Evolutionary conservation across 2,113 vertebrate species (phyloP), one percentile per base, ranked within the genome.

Genomic region (Tragelaphus imberbis): DNA sequence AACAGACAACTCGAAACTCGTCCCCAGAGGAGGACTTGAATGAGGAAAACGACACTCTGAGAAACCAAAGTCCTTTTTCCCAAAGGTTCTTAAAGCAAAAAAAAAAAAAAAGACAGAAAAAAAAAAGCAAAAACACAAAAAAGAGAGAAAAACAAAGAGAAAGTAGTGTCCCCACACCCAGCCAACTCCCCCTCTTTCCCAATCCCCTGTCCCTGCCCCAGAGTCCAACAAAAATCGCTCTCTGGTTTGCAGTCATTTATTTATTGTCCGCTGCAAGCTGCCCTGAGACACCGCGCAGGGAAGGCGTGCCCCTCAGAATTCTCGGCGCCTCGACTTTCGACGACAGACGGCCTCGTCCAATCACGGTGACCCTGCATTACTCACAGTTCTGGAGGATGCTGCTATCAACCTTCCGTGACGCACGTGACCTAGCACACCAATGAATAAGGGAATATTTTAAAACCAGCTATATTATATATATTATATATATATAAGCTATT

Each of bases 401-500:
- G 99, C 99, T 99, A 99, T 97, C 95, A 98, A 98, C 99, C 98
- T 99, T 98, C 98, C 98, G 96, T 98, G 98, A 99, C 98, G 98
- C 99, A 98, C 98, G 98, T 99, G 98, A 99, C 98, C 99, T 99
- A 98, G 98, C 99, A 99, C 99, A 99, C 98, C 99, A 99, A 99
- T 99, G 98, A 99, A 99, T 99, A 99, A 99, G 99, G 99, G 99
- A 99, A 99, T 99, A 99, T 98, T 99, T 99, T 99, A 99, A 99
- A 99, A 98, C 98, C 98, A 99, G 99, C 99, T 99, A 98, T 99
- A 99, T 99, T 99, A 99, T 99, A 99, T 99, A 99, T 99, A 99
- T 99, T 99, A 98, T 99, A 99, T 99, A 99, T 99, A 99, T 99
- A 99, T 99, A 98, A 99, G 99, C 98, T 99, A 99, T 99, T 99